Evolutionary conservation across 1,140 invertebrate genomes (phyloP).

Genomic region (Pentalonia nigronervosa): DNA sequence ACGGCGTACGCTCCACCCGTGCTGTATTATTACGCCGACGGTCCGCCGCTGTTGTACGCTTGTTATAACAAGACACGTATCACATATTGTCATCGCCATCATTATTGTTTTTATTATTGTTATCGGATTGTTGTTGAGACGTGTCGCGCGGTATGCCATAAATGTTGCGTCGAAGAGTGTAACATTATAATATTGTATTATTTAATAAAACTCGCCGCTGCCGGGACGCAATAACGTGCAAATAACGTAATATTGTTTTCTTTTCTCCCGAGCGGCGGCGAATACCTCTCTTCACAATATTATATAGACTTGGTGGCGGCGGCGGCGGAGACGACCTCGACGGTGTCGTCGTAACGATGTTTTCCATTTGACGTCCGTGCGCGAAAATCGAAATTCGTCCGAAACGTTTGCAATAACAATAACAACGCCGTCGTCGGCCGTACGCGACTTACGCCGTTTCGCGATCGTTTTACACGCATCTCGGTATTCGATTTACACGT

Average conservation of each 20-base stretch:
- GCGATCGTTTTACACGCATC: too few relatives aligned
- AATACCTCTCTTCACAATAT: background rate
- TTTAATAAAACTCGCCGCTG: background rate
- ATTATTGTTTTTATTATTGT: background rate
- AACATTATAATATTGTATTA: background rate
- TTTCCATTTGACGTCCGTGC: background rate
- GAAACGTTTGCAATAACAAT: background rate
- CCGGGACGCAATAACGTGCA: background rate
- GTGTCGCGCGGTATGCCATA: background rate
- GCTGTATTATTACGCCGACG: too few relatives aligned
- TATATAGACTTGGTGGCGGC: background rate
- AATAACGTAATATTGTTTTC: slow-evolving; percentile 10
- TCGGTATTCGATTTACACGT: background rate
- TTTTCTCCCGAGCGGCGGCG: background rate
- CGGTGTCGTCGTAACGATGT: background rate
- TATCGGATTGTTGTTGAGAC: slow-evolving; percentile 3
- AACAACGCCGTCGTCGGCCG: background rate
- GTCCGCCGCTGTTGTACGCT: too few relatives aligned
- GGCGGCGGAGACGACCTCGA: background rate
- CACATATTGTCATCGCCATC: background rate
- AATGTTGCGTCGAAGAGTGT: background rate
- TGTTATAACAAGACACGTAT: background rate
- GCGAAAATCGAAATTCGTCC: background rate
- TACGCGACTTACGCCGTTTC: too few relatives aligned
- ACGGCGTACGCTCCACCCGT: too few relatives aligned